phyloP scores from a whole-genome alignment of 35 echinoderm and acorn worm species.

The Stichopus chloronotus region DNA sequence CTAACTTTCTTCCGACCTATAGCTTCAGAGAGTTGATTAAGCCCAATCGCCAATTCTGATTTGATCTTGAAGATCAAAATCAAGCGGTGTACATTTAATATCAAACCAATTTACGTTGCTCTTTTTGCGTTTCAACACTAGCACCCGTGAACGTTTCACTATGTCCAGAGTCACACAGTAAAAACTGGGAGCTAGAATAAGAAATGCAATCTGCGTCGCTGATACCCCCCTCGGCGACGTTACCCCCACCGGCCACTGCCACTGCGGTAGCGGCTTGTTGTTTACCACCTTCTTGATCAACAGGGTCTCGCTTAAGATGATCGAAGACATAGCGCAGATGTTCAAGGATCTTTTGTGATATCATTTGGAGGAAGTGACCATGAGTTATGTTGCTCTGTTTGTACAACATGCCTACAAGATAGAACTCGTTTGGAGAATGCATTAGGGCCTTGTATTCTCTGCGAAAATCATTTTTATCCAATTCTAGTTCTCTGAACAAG shows the following conservation, averaged over 20 bases:
- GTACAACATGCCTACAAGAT: constrained; percentile 24
- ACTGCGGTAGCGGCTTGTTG: too few species aligned
- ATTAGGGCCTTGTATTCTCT: not conserved
- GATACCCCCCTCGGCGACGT: not conserved
- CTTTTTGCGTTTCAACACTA: too few species aligned
- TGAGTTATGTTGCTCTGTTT: constrained; percentile 32
- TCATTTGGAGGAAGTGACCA: constrained; percentile 45
- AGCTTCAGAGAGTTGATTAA: too few species aligned
- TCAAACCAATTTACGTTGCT: too few species aligned
- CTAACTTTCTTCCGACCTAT: too few species aligned
- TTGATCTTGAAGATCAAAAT: too few species aligned
- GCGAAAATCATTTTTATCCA: not conserved
- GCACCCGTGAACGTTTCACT: too few species aligned
- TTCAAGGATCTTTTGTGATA: constrained; percentile 32
- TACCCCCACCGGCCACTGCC: not conserved
- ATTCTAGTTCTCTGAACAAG: constrained; percentile 22
- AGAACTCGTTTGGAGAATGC: constrained; percentile 22
- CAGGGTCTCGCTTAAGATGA: not conserved
- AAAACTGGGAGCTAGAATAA: too few species aligned
- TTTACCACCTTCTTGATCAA: too few species aligned
- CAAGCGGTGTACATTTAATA: too few species aligned
- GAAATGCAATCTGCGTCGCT: not conserved
- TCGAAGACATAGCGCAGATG: not conserved
- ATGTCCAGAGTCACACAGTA: too few species aligned
- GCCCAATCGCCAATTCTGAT: too few species aligned